phyloP scores from a whole-genome alignment of 2,113 vertebrate genomes.

The Mobula hypostoma region DNA sequence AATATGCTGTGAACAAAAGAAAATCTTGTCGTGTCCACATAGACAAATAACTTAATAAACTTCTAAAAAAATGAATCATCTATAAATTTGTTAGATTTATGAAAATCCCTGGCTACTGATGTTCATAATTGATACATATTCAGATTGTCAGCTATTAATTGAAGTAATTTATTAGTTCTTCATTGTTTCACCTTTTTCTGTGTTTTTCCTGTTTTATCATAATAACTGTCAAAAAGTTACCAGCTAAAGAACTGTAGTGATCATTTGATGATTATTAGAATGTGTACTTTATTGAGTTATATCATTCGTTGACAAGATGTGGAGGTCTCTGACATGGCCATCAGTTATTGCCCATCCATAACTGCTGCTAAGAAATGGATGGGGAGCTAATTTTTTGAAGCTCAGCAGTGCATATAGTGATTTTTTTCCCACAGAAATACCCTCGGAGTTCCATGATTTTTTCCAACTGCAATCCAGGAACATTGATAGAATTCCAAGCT shows the following conservation, averaged over 20 bases:
- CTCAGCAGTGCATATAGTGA: too few species aligned
- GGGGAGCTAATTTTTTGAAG: too few species aligned
- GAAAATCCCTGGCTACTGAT: neutral
- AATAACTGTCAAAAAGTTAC: slow-evolving; percentile 2
- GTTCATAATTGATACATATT: neutral
- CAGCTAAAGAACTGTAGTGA: neutral
- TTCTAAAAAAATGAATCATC: neutral
- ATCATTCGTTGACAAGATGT: too few species aligned
- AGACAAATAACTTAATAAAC: neutral
- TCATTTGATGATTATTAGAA: neutral
- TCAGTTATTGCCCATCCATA: too few species aligned
- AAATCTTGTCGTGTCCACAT: neutral
- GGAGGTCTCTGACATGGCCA: too few species aligned
- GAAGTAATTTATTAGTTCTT: slow-evolving; percentile 13
- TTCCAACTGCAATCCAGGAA: too few species aligned
- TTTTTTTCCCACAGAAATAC: too few species aligned
- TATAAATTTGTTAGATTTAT: neutral
- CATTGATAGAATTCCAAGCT: too few species aligned
- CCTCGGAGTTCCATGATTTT: too few species aligned
- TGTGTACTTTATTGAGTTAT: neutral
- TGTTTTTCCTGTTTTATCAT: neutral
- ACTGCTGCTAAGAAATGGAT: too few species aligned
- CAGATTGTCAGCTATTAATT: neutral
- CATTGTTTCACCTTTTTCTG: neutral
- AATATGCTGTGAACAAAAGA: neutral